These are phyloP conservation scores for Falcaria lacertinaria DNA, from an alignment of 2,888 invertebrate genomes.

Conservation along the genomic window DNA sequence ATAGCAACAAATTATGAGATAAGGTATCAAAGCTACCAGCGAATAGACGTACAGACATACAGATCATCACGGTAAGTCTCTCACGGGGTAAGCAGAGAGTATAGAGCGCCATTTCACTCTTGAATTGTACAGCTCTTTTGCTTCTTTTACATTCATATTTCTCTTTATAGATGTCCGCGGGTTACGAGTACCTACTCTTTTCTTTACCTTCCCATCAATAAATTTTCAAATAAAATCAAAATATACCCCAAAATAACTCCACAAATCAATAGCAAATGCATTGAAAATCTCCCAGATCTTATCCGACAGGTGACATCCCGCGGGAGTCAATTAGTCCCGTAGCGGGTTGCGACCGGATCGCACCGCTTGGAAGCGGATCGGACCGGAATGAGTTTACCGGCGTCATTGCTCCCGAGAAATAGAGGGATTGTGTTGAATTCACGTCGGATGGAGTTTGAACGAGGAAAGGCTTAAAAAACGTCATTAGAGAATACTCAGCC, in stretches of 20 bases:
- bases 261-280: neutral
- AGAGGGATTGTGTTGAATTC: neutral
- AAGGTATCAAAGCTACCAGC: too few relatives aligned
- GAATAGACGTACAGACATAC: too few relatives aligned
- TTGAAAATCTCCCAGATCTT: constrained; percentile 4
- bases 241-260: neutral
- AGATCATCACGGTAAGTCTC: too few relatives aligned
- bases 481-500: too few relatives aligned
- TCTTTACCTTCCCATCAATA: neutral
- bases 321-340: constrained; percentile 26
- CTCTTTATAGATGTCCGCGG: too few relatives aligned
- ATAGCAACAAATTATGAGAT: too few relatives aligned
- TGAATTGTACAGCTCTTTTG: too few relatives aligned
- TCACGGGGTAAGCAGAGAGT: too few relatives aligned
- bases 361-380: constrained; percentile 8
- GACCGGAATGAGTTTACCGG: neutral
- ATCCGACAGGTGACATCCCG: constrained; percentile 29
- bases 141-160: too few relatives aligned
- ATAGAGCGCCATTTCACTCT: too few relatives aligned
- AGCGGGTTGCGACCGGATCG: constrained; percentile 10
- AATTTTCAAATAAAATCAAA: neutral
- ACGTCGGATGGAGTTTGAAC: neutral
- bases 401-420: neutral
- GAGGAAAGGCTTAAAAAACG: neutral
- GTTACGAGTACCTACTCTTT: too few relatives aligned